phyloP scores from a whole-genome alignment of 2,888 invertebrate genomes.

The Hypolimnas misippus region DNA sequence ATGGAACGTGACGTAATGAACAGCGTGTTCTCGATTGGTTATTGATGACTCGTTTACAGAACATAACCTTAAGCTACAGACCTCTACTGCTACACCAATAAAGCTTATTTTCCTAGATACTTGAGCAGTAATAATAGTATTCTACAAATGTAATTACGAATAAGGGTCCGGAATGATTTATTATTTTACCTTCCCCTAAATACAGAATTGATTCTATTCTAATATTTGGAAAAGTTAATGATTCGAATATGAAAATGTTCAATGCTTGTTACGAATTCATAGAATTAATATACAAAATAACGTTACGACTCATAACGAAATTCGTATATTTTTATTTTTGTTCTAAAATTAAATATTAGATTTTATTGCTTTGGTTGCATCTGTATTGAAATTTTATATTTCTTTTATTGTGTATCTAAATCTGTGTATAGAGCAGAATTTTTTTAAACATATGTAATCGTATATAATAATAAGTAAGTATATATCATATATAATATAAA shows the following conservation, averaged over 20 bases:
- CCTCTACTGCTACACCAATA: constrained; percentile 2
- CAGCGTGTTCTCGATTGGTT: constrained; percentile 19
- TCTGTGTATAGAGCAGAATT: too few relatives aligned
- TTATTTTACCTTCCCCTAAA: constrained; percentile 36
- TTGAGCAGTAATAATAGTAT: constrained; percentile 14
- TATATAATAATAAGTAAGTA: too few relatives aligned
- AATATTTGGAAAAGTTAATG: constrained; percentile 33
- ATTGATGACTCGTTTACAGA: constrained; percentile 1
- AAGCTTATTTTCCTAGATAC: constrained; percentile 10
- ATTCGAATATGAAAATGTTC: constrained; percentile 9
- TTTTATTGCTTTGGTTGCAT: too few relatives aligned
- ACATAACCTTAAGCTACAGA: background rate
- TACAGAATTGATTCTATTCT: constrained; percentile 36
- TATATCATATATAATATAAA: too few relatives aligned
- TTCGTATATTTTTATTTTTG: too few relatives aligned
- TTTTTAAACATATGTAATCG: too few relatives aligned
- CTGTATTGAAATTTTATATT: too few relatives aligned
- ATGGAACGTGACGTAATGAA: constrained; percentile 17
- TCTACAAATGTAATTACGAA: constrained; percentile 30
- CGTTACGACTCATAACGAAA: background rate
- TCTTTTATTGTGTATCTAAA: too few relatives aligned
- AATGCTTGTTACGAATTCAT: background rate
- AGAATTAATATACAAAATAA: background rate
- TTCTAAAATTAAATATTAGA: too few relatives aligned
- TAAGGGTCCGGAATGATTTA: constrained; percentile 36